Conservation (phyloP, 2,888 invertebrate genomes). For the Periphyllus acericola region DNA sequence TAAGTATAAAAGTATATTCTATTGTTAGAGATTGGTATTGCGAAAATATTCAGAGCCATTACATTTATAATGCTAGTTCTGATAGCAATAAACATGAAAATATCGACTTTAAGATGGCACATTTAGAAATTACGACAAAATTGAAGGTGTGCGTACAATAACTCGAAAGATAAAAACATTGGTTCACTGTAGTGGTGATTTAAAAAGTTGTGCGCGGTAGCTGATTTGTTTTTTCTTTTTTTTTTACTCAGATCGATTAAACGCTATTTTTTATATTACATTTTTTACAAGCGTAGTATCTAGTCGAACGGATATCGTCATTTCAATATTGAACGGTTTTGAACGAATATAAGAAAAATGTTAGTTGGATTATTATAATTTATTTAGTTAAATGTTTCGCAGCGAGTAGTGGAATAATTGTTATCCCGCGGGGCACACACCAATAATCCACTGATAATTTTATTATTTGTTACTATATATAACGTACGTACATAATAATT, state of each 20-base stretch:
- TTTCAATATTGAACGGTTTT: no score
- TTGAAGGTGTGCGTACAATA: not conserved
- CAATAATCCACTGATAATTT: no score
- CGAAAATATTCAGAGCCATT: not conserved
- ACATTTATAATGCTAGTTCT: not conserved
- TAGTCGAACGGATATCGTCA: not conserved
- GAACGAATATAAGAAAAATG: no score
- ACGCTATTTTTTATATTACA: not conserved
- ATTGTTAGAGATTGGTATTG: not conserved
- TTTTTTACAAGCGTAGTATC: not conserved
- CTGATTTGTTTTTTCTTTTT: not conserved
- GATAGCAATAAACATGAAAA: not conserved
- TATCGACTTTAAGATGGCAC: not conserved
- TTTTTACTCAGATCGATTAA: not conserved
- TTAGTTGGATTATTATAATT: no score
- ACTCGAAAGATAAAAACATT: not conserved
- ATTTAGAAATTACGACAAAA: not conserved
- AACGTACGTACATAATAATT: no score
- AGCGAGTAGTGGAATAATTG: no score
- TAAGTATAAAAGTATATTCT: not conserved
- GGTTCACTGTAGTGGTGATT: not conserved
- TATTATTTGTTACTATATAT: no score
- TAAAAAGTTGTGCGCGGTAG: not conserved
- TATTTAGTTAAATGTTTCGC: no score
- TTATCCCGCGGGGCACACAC: no score